These are phyloP conservation scores for Andrena bicolor DNA, from an alignment of 2,888 invertebrate genomes.

Conservation along the genomic window DNA sequence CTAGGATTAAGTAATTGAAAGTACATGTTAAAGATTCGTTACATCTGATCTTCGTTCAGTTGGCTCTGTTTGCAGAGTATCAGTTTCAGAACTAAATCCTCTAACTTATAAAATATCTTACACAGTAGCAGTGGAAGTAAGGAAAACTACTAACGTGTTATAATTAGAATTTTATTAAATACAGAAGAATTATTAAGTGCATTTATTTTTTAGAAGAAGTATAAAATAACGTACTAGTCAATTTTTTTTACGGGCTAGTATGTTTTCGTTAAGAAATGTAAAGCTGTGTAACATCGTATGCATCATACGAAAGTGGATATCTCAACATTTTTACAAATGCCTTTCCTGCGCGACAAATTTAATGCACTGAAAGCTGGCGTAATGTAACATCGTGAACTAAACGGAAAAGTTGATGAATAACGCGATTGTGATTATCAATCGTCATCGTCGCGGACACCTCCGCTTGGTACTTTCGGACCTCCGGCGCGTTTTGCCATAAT, in stretches of 20 bases:
- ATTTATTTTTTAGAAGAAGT: constrained; percentile 4
- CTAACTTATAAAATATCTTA: background rate
- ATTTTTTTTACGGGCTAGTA: constrained; percentile 1
- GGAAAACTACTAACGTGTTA: background rate
- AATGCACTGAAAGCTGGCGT: constrained; percentile 18
- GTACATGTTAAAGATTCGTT: background rate
- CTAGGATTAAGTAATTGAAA: background rate
- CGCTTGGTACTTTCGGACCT: constrained; percentile 93
- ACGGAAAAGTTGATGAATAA: constrained; percentile 33
- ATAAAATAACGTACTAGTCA: constrained; percentile 28
- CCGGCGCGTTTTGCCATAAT: constrained; percentile 99
- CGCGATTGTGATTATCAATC: constrained; percentile 50
- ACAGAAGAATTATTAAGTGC: background rate
- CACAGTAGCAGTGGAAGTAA: background rate
- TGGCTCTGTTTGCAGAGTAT: background rate
- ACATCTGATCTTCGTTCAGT: background rate
- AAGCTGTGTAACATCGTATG: constrained; percentile 12
- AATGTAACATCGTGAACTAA: constrained; percentile 47
- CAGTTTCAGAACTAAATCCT: background rate
- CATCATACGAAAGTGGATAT: background rate
- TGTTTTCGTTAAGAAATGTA: constrained; percentile 24
- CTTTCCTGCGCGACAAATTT: constrained; percentile 5
- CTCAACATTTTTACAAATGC: constrained; percentile 16
- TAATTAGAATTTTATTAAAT: constrained; percentile 40
- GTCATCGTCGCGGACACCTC: constrained; percentile 90